Conservation (phyloP, 2,113 vertebrate genomes). For the Lathamus discolor region DNA sequence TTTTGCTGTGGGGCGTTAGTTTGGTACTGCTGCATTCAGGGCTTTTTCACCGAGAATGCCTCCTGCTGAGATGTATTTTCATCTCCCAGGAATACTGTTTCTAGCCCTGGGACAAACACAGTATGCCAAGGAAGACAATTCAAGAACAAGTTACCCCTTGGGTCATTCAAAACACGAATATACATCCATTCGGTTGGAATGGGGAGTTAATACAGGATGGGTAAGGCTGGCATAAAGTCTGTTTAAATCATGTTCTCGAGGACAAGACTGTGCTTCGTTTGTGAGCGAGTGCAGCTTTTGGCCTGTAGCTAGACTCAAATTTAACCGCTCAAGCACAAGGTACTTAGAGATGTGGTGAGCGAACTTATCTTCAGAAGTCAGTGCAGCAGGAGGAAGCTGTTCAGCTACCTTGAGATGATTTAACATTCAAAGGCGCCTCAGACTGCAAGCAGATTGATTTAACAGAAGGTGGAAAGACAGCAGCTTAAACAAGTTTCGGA, state of each 20-base stretch:
- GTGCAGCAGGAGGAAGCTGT: not conserved
- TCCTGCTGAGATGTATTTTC: not conserved
- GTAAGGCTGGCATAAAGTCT: not conserved
- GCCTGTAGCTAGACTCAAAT: not conserved
- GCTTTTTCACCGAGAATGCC: not conserved
- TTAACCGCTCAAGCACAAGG: not conserved
- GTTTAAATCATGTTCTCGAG: not conserved
- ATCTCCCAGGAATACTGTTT: not conserved
- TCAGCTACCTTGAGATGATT: not conserved
- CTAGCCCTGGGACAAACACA: not conserved
- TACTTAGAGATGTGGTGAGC: not conserved
- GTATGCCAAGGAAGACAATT: not conserved
- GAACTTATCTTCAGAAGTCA: not conserved
- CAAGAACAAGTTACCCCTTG: not conserved
- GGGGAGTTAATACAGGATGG: not conserved
- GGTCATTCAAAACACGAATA: not conserved
- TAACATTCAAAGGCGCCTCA: not conserved
- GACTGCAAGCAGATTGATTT: not conserved
- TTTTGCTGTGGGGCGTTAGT: rapidly evolving
- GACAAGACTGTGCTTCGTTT: not conserved
- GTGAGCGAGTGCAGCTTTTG: not conserved
- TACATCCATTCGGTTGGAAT: not conserved
- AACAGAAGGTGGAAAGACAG: not conserved
- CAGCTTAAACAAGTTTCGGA: not conserved
- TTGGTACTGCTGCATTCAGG: not conserved